A percentile compares a stretch with the other conserved stretches of the same genome.
Evolutionary conservation across 2,113 vertebrate genomes (phyloP).

Genomic region (Lophotis ruficrista): DNA sequence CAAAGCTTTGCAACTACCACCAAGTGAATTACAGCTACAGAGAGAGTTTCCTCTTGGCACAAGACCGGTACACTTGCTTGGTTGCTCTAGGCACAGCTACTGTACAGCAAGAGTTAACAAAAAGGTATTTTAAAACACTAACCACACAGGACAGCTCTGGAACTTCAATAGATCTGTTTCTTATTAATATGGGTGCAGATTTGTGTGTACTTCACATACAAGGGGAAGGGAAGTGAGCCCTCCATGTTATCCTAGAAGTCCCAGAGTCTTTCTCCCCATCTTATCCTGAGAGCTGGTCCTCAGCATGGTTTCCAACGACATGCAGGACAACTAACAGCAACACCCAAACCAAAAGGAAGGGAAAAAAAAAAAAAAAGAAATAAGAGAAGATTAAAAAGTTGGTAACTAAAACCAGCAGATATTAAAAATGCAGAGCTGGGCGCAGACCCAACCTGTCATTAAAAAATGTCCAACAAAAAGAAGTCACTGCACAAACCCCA

Average conservation of each 20-base stretch:
- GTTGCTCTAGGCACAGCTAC: constrained; percentile 56
- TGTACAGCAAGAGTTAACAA: constrained; percentile 25
- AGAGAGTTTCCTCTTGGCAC: constrained; percentile 58
- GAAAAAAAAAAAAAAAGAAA: background rate
- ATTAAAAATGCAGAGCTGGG: constrained; percentile 51
- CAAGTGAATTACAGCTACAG: background rate
- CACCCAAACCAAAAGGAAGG: constrained; percentile 49
- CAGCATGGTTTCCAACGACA: background rate
- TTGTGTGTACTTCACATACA: background rate
- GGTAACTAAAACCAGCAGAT: constrained; percentile 41
- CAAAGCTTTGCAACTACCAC: background rate
- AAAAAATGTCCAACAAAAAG: background rate
- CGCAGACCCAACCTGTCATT: constrained; percentile 20
- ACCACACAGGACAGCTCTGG: constrained; percentile 19
- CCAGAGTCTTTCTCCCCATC: constrained; percentile 2
- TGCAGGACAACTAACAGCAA: constrained; percentile 14
- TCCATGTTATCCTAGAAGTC: background rate
- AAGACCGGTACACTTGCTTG: background rate
- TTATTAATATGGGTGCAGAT: background rate
- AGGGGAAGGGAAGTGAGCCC: background rate
- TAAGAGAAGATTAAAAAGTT: constrained; percentile 52
- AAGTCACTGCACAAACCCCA: constrained; percentile 30
- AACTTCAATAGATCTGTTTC: background rate
- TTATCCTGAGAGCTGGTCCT: constrained; percentile 11
- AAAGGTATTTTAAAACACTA: constrained; percentile 26